Evolutionary conservation across 1,140 invertebrate species (phyloP), one percentile per base, ranked within the genome.

Genomic region (Ceratoteleas bidentatus): DNA sequence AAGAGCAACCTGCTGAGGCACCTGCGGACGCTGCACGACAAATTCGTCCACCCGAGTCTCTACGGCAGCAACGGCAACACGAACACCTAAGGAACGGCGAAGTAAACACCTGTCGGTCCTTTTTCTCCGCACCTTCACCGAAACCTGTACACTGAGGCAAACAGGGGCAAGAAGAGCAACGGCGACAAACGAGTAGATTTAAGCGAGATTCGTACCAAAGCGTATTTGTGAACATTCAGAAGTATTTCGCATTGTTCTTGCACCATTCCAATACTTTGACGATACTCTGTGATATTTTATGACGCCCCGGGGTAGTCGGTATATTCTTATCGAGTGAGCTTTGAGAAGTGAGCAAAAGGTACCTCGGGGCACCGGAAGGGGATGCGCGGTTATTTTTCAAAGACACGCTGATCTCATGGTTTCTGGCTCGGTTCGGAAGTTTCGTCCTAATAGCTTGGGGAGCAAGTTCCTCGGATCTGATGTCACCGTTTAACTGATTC

Each of bases 1-100:
- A 96, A 96, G 88, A 95, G 95, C 73, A 95, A 95, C 88, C 88
- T 95, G 53, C 87, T 95, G 45, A 93, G 95, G 76, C 95, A 96
- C 88, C 88, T 96, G 87, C 92, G 95, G 89, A 95, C 95, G 43
- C 87, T 95, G 66, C 94, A 95, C 89, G 94, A 95, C 85, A 94
- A 94, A 88, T 93, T 94, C 56, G 91, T 93, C 49, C 92, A 92
- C 87, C 91, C 93, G n/a, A 91, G 90, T 77, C 83, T 91, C n/a
- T 91, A 91, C 52, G 91, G 90, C 14, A 91, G 90, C 66, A 92
- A 91, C 57, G 90, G 91, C 36, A 91, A 87, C 76, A 89, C 88
- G 66, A 91, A 91, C 47, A 65, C 74, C 69, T 78, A 83, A 68
- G 36, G 34, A 34, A 49, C 49, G 6, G 13, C n/a, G n/a, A 47